Conservation (phyloP, 2,888 invertebrate genomes). For the Drosophila neutralis region DNA sequence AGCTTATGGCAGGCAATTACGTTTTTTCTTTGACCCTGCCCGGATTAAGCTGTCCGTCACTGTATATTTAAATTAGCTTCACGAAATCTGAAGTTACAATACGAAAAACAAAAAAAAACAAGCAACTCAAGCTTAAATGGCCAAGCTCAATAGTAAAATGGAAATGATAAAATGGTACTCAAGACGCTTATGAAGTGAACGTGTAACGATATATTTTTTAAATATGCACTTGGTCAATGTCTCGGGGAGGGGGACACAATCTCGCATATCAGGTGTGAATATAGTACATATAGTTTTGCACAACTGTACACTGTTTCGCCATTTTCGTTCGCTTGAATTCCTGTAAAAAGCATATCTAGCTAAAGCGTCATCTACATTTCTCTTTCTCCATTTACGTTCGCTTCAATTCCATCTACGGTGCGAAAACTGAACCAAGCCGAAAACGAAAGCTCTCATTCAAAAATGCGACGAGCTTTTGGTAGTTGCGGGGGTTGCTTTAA, state of each 20-base stretch:
- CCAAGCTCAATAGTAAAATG: too few relatives aligned
- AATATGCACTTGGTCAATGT: too few relatives aligned
- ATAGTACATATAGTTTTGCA: not conserved
- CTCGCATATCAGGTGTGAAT: not conserved
- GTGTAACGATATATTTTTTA: too few relatives aligned
- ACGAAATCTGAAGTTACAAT: not conserved
- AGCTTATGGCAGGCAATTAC: too few relatives aligned
- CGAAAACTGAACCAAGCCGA: not conserved
- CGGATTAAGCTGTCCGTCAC: too few relatives aligned
- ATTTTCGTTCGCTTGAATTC: not conserved
- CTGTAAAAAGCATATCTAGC: not conserved
- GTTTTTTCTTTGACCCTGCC: too few relatives aligned
- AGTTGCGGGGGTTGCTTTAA: not conserved
- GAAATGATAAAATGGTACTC: too few relatives aligned
- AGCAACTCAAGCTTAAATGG: too few relatives aligned
- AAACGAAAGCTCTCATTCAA: not conserved
- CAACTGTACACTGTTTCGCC: not conserved
- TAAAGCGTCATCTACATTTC: slow-evolving; percentile 15
- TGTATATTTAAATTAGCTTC: not conserved
- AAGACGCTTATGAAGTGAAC: too few relatives aligned
- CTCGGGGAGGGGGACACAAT: not conserved
- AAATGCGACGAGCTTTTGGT: not conserved
- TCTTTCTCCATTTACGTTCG: not conserved
- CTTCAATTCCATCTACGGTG: slow-evolving; percentile 9
- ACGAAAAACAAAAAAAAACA: not conserved